Base-by-base conservation (phyloP, 2,797 vertebrate genomes). In the Danionella dracula region DNA sequence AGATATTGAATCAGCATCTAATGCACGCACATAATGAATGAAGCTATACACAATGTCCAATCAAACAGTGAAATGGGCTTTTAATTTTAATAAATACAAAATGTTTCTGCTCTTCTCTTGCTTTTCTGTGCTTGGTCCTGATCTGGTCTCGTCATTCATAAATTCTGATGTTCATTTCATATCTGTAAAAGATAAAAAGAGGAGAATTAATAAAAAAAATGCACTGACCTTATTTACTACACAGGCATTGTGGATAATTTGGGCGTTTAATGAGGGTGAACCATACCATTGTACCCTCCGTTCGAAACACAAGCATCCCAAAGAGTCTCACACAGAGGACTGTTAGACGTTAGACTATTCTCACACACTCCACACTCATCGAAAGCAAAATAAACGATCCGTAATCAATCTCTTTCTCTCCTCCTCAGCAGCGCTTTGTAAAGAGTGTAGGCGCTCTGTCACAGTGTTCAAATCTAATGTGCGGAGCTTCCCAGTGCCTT, bases 401-500 rank as follows among this genome's bases (percentile, higher is more conserved):
- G 62, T 51, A 66, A 72, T 67, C 58, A 75, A 53, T 72, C 35
- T 67, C 68, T 50, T 50, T 67, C 61, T 40, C 41, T 67, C 31
- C 48, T 34, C 16, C 13, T 56, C 64, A 73, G 70, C 70, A 8
- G 46, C 21, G 38, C 45, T 68, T 68, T 72, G 58, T 66, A 72
- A 78, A 72, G 58, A 60, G 38, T 61, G 59, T 66, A 53, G 66
- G 64, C 67, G 61, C 79, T 79, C 80, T 88, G 85, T 86, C 86
- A 80, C 78, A 86, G 60, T 85, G 85, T 90, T 78, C 81, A 88
- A 85, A 84, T 86, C 81, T 82, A 81, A 78, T 81, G 81, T 74
- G 84, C 77, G 68, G 83, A 87, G 80, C 81, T 86, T 88, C 84
- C 83, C 82, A 81, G 79, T 88, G 87, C 84, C 90, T 92, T 93